Evolutionary conservation across 1,140 invertebrate genomes (phyloP), one percentile per base, ranked within the genome.

Genomic region (Stenopsyche tienmushanensis): DNA sequence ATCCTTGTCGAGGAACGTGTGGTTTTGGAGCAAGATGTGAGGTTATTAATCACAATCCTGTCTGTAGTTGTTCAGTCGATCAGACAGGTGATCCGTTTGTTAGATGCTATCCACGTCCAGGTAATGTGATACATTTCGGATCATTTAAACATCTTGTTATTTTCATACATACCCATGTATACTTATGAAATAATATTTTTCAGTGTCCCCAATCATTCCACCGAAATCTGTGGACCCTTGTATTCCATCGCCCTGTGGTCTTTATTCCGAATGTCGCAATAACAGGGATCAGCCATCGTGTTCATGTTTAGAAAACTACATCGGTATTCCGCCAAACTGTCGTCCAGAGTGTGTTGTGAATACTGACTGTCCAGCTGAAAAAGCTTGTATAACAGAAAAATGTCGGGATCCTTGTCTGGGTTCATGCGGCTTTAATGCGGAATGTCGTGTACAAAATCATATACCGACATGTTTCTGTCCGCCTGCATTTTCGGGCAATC

Each of bases 401-500:
- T 93, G 91, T 71, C 82, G 82, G 69, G 87, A 92, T 80, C 90
- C 90, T 13, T 93, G 91, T 73, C 84, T 86, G 13, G 90, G 90
- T 54, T 90, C 89, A 1, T 94, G 92, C 76, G 91, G 90, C 29
- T 77, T 89, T 20, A 86, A 86, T 62, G 89, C 91, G 0, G 84
- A 86, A 64, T 94, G 92, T 69, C 82, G 87, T 71, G 89, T 91
- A 1, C 85, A 88, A 55, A 91, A 90, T 75, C 90, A 92, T 66
- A 82, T 88, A 67, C 86, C 90, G 0, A 83, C 89, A 3, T 93
- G 91, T 71, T 86, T 85, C 55, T 93, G 91, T 74, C 82, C 86
- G 2, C 73, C 78, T 41, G 85, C 84, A 24, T 89, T 81, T 62
- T 86, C 84, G 7, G 90, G 90, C 34, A 88, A 92, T 85, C 88